A percentile compares a stretch with the other conserved stretches of the same genome.
These are phyloP conservation scores for Tenebrosternarchus preto DNA, from an alignment of 2,113 vertebrate species.

Conservation along the genomic window DNA sequence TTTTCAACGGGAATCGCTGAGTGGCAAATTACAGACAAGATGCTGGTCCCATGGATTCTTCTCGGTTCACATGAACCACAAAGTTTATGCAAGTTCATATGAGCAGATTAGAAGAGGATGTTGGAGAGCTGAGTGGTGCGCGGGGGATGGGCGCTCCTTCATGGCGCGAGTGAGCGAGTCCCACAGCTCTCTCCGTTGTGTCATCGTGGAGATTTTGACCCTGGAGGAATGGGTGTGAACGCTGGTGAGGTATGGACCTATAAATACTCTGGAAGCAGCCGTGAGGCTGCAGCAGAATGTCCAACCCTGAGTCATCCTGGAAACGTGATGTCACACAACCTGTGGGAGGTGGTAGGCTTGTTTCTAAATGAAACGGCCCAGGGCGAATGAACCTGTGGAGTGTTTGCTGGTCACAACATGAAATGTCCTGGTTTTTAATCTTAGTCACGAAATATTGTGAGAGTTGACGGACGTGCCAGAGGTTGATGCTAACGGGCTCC, in stretches of 20 bases:
- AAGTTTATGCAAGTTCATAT: not conserved
- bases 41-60: too few species aligned
- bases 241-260: constrained; percentile 61
- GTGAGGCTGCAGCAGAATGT: constrained; percentile 32
- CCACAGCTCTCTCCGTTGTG: constrained; percentile 17
- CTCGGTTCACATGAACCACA: too few species aligned
- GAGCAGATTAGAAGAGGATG: not conserved
- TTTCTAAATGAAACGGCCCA: not conserved
- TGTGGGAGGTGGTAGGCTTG: not conserved
- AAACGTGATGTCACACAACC: constrained; percentile 36
- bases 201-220: constrained; percentile 24
- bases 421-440: too few species aligned
- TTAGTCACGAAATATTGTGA: too few species aligned
- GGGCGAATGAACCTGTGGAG: not conserved
- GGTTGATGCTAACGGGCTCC: too few species aligned
- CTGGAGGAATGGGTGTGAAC: constrained; percentile 21
- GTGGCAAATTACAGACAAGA: too few species aligned
- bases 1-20: too few species aligned
- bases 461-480: too few species aligned
- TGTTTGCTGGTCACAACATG: not conserved
- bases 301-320: constrained; percentile 42
- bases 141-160: not conserved
- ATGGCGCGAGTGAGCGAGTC: not conserved
- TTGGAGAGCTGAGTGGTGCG: not conserved
- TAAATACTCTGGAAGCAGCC: constrained; percentile 65